phyloP scores from a whole-genome alignment of 1,140 invertebrate species.

The Trigoniulus corallinus region DNA sequence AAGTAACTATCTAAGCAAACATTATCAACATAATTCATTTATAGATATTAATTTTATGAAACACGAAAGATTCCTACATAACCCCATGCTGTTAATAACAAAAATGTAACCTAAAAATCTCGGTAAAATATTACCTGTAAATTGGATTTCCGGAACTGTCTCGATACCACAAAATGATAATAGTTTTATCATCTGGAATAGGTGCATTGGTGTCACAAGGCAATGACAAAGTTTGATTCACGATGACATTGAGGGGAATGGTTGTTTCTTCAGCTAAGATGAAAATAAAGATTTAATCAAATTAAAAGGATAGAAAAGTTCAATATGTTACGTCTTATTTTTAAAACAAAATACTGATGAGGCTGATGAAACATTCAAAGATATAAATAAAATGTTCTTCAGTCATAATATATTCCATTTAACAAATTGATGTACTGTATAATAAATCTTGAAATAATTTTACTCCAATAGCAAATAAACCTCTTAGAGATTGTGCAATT shows the following conservation, averaged over 20 bases:
- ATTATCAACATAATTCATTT: not conserved
- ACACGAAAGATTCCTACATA: not conserved
- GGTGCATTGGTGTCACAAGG: conserved; percentile 62
- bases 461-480: too few species aligned
- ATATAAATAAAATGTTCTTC: too few species aligned
- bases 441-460: too few species aligned
- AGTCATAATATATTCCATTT: not conserved
- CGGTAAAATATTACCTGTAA: conserved; percentile 47
- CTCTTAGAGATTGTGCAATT: too few species aligned
- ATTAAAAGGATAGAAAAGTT: not conserved
- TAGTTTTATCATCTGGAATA: conserved; percentile 58
- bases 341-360: too few species aligned
- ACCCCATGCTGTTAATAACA: not conserved
- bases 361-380: too few species aligned
- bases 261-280: not conserved
- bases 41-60: not conserved
- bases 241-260: conserved; percentile 35
- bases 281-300: not conserved
- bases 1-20: not conserved
- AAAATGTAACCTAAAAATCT: too few species aligned
- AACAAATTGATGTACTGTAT: not conserved
- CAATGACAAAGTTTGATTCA: conserved; percentile 53
- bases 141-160: conserved; percentile 64
- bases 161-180: conserved; percentile 80
- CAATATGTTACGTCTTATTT: not conserved